A percentile compares a stretch with the other conserved stretches of the same genome.
Conservation (phyloP, 92 coral and sea anemone genomes). For the Parazoanthus swiftii region DNA sequence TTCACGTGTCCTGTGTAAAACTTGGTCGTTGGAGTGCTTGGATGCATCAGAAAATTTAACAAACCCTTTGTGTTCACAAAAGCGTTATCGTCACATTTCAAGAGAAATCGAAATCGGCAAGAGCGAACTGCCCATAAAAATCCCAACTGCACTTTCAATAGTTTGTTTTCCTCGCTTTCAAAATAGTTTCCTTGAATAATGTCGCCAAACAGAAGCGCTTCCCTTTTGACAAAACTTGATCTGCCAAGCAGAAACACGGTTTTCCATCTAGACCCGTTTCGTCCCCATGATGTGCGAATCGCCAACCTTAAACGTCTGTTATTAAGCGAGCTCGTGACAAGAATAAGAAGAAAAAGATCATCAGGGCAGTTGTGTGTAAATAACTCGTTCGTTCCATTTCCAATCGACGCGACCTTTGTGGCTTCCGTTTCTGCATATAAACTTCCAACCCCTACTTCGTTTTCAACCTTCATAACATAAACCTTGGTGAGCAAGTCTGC, state of each 20-base stretch:
- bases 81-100: constrained; percentile 36
- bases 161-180: constrained; percentile 47
- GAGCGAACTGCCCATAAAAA: constrained; percentile 52
- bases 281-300: constrained; percentile 52
- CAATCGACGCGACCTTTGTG: background rate
- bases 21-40: constrained; percentile 13
- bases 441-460: background rate
- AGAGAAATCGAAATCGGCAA: constrained; percentile 40
- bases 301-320: constrained; percentile 36
- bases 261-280: constrained; percentile 51
- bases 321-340: constrained; percentile 46
- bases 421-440: background rate
- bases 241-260: constrained; percentile 50
- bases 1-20: constrained; percentile 46
- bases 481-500: background rate
- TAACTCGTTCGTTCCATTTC: background rate
- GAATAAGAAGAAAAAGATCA: constrained; percentile 32
- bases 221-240: constrained; percentile 28
- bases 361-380: background rate
- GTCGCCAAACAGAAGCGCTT: constrained; percentile 53
- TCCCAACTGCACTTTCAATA: constrained; percentile 46
- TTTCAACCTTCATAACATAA: background rate
- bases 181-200: constrained; percentile 44
- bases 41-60: constrained; percentile 34
- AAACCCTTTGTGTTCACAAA: constrained; percentile 50